These are phyloP conservation scores for Odocoileus hemionus DNA, from an alignment of 2,113 vertebrate species.

Conservation along the genomic window DNA sequence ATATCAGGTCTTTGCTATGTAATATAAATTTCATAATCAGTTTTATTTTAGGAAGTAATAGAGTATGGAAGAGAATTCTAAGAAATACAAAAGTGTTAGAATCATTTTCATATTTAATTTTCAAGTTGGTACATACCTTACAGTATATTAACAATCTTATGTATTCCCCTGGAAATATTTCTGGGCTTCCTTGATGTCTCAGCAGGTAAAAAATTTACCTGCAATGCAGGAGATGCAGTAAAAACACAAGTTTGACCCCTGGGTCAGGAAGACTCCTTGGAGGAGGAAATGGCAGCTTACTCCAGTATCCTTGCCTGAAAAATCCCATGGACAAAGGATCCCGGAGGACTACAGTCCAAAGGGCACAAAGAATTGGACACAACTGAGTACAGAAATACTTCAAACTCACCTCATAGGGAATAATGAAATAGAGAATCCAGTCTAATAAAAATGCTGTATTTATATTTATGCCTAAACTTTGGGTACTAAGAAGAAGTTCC, in stretches of 20 bases:
- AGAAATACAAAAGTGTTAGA: not conserved
- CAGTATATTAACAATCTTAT: not conserved
- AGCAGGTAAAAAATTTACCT: not conserved
- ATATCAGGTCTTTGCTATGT: not conserved
- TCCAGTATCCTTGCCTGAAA: not conserved
- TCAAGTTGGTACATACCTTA: not conserved
- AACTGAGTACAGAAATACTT: not conserved
- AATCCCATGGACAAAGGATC: not conserved
- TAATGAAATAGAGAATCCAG: not conserved
- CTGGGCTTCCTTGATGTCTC: not conserved
- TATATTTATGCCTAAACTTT: not conserved
- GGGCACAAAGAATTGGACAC: not conserved
- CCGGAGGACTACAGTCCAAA: not conserved
- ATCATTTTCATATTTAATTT: conserved; percentile 4
- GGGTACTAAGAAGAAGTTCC: not conserved
- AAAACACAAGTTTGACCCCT: not conserved
- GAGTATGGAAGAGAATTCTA: not conserved
- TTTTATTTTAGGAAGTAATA: not conserved
- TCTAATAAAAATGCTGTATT: not conserved
- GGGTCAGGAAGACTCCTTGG: not conserved
- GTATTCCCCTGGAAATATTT: not conserved
- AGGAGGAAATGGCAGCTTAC: not conserved
- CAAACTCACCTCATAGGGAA: not conserved
- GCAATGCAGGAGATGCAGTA: not conserved
- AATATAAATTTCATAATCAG: not conserved